These are phyloP conservation scores for Aelia acuminata DNA, from an alignment of 2,888 invertebrate species.

Conservation along the genomic window DNA sequence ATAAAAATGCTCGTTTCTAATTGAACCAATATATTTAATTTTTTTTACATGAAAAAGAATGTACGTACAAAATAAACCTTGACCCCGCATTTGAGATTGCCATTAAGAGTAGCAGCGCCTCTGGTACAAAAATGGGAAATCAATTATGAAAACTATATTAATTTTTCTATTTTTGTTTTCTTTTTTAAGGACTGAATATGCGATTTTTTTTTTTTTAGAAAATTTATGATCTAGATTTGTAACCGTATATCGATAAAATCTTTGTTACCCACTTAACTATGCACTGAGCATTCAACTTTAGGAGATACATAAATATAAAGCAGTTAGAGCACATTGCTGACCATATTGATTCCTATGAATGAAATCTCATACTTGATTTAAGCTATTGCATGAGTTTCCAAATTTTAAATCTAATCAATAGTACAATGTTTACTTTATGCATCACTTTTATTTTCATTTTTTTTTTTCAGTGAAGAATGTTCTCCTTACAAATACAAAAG, in stretches of 20 bases:
- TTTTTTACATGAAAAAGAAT: too few species aligned
- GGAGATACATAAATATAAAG: too few species aligned
- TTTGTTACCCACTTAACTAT: neutral
- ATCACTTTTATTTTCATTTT: neutral
- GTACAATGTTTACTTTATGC: neutral
- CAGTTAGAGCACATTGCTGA: neutral
- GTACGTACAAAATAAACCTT: too few species aligned
- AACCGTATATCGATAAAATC: neutral
- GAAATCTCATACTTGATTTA: neutral
- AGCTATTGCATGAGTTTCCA: neutral
- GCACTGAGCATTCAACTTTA: neutral
- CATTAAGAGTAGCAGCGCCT: too few species aligned
- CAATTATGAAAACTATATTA: too few species aligned
- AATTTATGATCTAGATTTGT: neutral
- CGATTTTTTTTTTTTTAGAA: too few species aligned
- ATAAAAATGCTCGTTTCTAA: too few species aligned
- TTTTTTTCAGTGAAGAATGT: constrained; percentile 43
- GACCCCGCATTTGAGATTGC: too few species aligned
- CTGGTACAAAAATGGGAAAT: too few species aligned
- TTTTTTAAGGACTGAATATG: too few species aligned
- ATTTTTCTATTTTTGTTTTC: too few species aligned
- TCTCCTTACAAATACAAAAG: constrained; percentile 62
- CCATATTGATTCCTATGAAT: neutral
- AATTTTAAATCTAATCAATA: neutral
- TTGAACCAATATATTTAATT: too few species aligned